Evolutionary conservation across 2,113 vertebrate genomes (phyloP), one percentile per base, ranked within the genome.

Genomic region (Dolichallabes microphthalmus): DNA sequence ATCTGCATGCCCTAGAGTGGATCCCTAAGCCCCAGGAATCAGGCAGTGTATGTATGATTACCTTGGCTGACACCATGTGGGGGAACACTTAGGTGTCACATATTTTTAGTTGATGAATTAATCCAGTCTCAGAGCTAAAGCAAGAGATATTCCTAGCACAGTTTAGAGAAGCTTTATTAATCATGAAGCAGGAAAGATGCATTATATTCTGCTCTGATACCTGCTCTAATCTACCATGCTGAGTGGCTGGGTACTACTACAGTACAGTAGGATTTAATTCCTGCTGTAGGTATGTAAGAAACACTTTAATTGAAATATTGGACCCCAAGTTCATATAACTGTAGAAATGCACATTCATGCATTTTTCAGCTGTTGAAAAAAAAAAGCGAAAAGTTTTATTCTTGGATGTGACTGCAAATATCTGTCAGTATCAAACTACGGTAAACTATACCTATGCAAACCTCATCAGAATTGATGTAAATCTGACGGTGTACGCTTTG

Each of bases 151-250:
- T 87, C 86, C 83, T 87, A 91, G 88, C 88, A 88, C 86, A 89
- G 88, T 91, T 92, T 88, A 73, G 77, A 88, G 86, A 88, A 39
- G 87, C 90, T 90, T 92, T 92, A 91, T 94, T 93, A 91, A 93
- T 95, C 91, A 91, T 88, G 84, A 75, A 82, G 79, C 89, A 86
- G 88, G 83, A 85, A 69, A 87, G 25, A n/a, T 55, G 80, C 86
- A 85, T 86, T 82, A 84, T 85, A 80, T 88, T 87, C 84, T 73
- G 71, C 87, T 83, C 89, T 84, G 88, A 92, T 91, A 92, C 89
- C 89, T 91, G 88, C 88, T 87, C 87, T 85, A 88, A 88, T 89
- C 87, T 89, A 79, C 86, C 87, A 82, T 73, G 88, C 86, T 86
- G 63, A 88, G 80, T 86, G 75, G 57, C 71, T 69, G 45, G 12